Conservation (phyloP, 2,888 invertebrate genomes). For the Monoplex corrugatus region DNA sequence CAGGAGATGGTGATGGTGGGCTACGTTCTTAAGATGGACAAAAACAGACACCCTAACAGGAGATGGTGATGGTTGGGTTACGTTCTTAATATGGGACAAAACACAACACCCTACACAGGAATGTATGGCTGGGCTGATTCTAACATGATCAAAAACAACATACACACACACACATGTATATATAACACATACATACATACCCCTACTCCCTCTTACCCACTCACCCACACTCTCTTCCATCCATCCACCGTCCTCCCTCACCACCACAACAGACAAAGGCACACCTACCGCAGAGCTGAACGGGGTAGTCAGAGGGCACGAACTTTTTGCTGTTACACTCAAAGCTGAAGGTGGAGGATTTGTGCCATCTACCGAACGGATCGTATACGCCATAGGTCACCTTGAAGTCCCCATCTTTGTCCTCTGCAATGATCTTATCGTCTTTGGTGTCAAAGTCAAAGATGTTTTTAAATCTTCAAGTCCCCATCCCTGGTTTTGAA, state of each 20-base stretch:
- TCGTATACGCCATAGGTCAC: conserved; percentile 25
- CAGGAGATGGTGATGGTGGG: too few species aligned
- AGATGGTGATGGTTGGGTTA: too few species aligned
- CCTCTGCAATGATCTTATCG: background rate
- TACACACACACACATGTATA: too few species aligned
- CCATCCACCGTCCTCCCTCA: background rate
- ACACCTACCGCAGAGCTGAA: background rate
- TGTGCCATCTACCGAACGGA: conserved; percentile 17
- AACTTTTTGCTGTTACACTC: conserved; percentile 20
- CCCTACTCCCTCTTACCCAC: too few species aligned
- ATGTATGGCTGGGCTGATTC: too few species aligned
- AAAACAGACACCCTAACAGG: too few species aligned
- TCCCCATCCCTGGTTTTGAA: background rate
- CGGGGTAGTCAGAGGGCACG: conserved; percentile 23
- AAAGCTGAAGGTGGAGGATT: conserved; percentile 23
- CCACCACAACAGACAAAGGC: background rate
- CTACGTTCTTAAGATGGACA: too few species aligned
- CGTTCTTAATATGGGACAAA: too few species aligned
- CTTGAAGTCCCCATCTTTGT: conserved; percentile 17
- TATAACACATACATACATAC: too few species aligned
- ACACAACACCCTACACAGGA: too few species aligned
- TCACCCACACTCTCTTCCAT: too few species aligned
- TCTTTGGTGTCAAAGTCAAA: background rate
- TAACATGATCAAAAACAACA: too few species aligned
- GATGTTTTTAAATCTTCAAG: background rate